These are phyloP conservation scores for Jaculus jaculus DNA, from an alignment of 2,113 vertebrate genomes.

Conservation along the genomic window DNA sequence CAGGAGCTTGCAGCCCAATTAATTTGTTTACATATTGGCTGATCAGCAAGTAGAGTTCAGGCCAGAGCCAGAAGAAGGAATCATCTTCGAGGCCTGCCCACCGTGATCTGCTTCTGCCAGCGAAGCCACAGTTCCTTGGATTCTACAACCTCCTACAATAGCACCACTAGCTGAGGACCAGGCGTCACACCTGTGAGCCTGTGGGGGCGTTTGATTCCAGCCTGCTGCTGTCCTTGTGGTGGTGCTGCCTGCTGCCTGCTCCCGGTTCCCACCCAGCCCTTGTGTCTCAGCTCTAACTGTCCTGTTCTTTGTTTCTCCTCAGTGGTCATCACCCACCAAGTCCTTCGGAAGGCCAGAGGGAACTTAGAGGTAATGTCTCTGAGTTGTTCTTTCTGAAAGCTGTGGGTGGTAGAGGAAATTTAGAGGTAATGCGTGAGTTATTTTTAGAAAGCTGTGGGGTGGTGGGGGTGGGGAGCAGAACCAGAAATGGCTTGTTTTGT, in stretches of 20 bases:
- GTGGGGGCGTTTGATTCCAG: neutral
- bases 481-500: neutral
- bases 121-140: neutral
- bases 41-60: neutral
- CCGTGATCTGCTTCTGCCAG: neutral
- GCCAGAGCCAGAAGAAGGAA: neutral
- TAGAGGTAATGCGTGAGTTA: too few species aligned
- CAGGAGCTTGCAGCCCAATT: too few species aligned
- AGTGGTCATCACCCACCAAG: constrained; percentile 93
- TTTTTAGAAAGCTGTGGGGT: too few species aligned
- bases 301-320: constrained; percentile 1
- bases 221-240: neutral
- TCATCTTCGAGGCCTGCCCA: neutral
- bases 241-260: neutral
- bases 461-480: fast-evolving
- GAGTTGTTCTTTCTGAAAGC: neutral
- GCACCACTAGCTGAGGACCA: neutral
- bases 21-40: neutral
- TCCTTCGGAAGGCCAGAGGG: constrained; percentile 94
- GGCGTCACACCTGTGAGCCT: neutral
- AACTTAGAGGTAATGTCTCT: constrained; percentile 92
- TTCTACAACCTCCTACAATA: neutral
- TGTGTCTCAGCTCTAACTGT: neutral
- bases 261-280: neutral
- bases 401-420: too few species aligned